Evolutionary conservation across 2,797 vertebrate species (phyloP), one percentile per base, ranked within the genome.

Genomic region (Hyperoplus immaculatus): DNA sequence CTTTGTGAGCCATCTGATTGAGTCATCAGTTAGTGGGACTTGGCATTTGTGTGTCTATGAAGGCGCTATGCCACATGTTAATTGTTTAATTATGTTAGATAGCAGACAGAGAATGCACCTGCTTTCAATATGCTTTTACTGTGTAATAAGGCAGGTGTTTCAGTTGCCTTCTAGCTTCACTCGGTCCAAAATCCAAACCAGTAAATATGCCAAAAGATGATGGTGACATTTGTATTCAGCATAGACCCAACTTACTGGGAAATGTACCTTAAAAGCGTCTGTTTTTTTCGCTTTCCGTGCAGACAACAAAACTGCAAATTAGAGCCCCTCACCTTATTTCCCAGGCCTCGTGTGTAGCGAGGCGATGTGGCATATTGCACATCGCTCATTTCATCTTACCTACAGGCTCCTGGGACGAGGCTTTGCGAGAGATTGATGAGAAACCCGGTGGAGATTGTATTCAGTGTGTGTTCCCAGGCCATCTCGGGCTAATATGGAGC

Each of bases 401-500:
- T 88, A 82, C 80, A 45, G 75, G 83, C 86, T 86, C 86, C 83
- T 66, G 88, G 90, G 90, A 90, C 21, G 79, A 80, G 64, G 84
- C 83, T 21, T 87, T 82, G 87, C 49, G 2, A 81, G 86, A 89
- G 86, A 89, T 87, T 91, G 89, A 93, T 87, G 91, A 90, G 73
- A 81, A 90, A 80, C 75, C 84, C 6, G 63, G 61, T 62, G 81
- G 78, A 84, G 89, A 90, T 91, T 84, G 87, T 75, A 86, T 91
- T 86, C 78, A 69, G 87, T 56, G 72, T 88, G 90, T 84, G 90
- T 89, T 92, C 80, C 78, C 76, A 43, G 83, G 89, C 91, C 89
- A 92, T 92, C 80, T 77, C 76, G 41, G 83, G 89, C 91, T 90
- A 92, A 92, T 90, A 72, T 69, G 81, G 82, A 91, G 89, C 90